A percentile compares a stretch with the other conserved stretches of the same genome.
These are phyloP conservation scores for Diarsia brunnea DNA, from an alignment of 2,888 invertebrate genomes.

Conservation along the genomic window DNA sequence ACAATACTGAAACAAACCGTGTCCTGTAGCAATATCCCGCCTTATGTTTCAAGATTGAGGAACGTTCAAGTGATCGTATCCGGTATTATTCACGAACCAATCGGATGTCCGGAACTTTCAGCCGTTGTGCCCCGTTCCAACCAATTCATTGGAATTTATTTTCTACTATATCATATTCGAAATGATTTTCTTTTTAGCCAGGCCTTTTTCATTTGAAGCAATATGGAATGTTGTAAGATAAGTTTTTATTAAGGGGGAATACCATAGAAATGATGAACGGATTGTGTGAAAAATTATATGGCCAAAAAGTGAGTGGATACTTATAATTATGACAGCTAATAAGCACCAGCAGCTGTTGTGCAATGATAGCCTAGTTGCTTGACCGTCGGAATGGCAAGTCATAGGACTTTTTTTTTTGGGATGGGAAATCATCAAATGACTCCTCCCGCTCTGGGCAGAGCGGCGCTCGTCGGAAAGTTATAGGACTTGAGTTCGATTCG, in stretches of 20 bases:
- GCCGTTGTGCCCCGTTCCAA: slow-evolving; percentile 56
- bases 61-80: slow-evolving; percentile 74
- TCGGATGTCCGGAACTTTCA: slow-evolving; percentile 71
- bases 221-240: not conserved
- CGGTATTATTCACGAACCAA: slow-evolving; percentile 77
- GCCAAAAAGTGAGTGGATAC: not conserved
- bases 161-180: slow-evolving; percentile 55
- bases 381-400: too few relatives aligned
- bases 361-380: too few relatives aligned
- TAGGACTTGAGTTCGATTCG: too few relatives aligned
- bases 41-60: slow-evolving; percentile 72
- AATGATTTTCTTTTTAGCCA: slow-evolving; percentile 17
- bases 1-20: slow-evolving; percentile 38
- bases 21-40: slow-evolving; percentile 45
- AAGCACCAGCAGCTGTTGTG: too few relatives aligned
- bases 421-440: too few relatives aligned
- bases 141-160: slow-evolving; percentile 63
- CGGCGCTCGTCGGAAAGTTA: too few relatives aligned
- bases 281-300: not conserved
- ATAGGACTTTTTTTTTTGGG: too few relatives aligned
- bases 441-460: too few relatives aligned
- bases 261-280: not conserved
- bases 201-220: slow-evolving; percentile 3
- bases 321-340: not conserved
- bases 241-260: not conserved